Evolutionary conservation across 2,113 vertebrate species (phyloP).

Genomic region (Clarias magur): DNA sequence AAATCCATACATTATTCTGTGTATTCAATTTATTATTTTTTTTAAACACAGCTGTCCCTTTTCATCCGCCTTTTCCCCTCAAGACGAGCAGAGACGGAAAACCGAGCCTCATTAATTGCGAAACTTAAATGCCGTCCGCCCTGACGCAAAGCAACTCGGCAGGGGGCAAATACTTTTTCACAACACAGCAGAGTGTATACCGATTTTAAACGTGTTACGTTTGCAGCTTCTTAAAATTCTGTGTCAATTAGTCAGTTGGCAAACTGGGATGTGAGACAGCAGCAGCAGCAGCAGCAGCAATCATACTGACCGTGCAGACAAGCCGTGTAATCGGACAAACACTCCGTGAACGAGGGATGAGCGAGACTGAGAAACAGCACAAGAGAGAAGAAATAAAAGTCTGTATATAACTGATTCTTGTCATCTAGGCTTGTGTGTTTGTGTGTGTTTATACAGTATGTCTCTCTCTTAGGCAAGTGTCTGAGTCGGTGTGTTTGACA

Average conservation of each 20-base stretch:
- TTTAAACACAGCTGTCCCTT: constrained; percentile 6
- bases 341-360: constrained; percentile 6
- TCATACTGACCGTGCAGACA: not conserved
- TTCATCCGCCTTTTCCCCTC: constrained; percentile 37
- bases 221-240: too few species aligned
- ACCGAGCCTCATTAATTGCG: not conserved
- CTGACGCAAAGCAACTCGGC: not conserved
- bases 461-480: not conserved
- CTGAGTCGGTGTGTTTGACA: not conserved
- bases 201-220: not conserved
- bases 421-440: not conserved
- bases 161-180: not conserved
- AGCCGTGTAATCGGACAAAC: constrained; percentile 23
- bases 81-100: not conserved
- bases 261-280: not conserved
- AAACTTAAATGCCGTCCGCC: not conserved
- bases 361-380: constrained; percentile 19
- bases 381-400: not conserved
- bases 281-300: not conserved
- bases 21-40: not conserved
- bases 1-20: constrained; percentile 61
- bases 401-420: not conserved
- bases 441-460: not conserved
- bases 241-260: constrained; percentile 22
- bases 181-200: not conserved